Percentiles rank a stretch among this genome's conserved stretches.
These are phyloP conservation scores for Sinosuthora webbiana DNA, from an alignment of 2,113 vertebrate species.

Conservation along the genomic window DNA sequence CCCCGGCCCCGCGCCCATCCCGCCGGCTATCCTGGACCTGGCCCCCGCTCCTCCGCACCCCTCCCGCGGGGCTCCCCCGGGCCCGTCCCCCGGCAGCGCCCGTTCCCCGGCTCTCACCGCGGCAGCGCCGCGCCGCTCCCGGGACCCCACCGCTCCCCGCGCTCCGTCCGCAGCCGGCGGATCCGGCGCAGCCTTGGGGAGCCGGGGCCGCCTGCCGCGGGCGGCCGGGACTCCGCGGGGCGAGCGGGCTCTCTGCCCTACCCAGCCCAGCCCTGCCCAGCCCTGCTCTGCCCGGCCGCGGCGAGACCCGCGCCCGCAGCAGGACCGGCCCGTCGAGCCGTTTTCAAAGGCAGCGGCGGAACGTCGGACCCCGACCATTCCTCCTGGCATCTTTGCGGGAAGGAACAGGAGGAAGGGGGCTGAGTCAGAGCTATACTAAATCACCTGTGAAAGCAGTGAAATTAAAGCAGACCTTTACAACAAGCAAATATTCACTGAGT, in stretches of 20 bases:
- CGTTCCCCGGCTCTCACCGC: neutral
- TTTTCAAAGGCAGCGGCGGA: neutral
- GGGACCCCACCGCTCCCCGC: neutral
- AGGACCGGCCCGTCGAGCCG: neutral
- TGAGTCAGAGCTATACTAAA: neutral
- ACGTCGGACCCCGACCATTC: rapidly evolving
- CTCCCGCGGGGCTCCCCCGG: neutral
- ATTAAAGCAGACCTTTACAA: neutral
- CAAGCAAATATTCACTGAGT: neutral
- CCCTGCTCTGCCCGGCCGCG: neutral
- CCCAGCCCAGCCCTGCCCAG: neutral
- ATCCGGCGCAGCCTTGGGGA: neutral
- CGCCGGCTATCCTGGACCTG: neutral
- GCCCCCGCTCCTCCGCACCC: neutral
- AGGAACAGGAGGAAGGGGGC: neutral
- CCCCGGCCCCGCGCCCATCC: no score
- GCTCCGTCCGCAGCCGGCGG: neutral
- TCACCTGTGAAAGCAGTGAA: neutral
- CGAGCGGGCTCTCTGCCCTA: neutral
- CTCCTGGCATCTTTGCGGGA: neutral
- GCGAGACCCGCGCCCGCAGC: neutral
- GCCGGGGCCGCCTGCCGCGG: neutral
- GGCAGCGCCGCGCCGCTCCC: neutral
- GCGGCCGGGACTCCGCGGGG: neutral
- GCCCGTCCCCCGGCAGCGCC: neutral